Conservation (phyloP, 2,113 vertebrate genomes). For the Cyprinodon variegatus region DNA sequence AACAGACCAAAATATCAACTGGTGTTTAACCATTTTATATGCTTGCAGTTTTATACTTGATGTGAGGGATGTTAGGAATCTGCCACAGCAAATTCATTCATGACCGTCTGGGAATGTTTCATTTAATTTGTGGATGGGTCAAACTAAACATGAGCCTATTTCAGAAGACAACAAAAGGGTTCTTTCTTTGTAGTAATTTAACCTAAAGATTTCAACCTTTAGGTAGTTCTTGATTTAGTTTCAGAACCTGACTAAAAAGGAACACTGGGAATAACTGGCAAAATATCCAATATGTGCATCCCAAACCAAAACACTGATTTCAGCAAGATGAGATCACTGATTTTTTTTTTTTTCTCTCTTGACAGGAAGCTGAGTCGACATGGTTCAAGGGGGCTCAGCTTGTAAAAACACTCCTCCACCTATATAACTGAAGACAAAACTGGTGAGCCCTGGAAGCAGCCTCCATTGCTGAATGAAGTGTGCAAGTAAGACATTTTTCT, state of each 20-base stretch:
- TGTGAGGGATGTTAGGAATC: too few relatives aligned
- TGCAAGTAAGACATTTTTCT: not conserved
- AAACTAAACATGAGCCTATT: too few relatives aligned
- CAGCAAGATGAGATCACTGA: not conserved
- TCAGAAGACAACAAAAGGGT: too few relatives aligned
- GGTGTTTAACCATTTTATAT: not conserved
- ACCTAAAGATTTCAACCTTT: not conserved
- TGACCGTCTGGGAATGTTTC: too few relatives aligned
- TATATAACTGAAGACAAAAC: constrained; percentile 66
- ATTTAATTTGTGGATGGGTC: too few relatives aligned
- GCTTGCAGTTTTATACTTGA: not conserved
- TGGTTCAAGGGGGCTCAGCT: constrained; percentile 67
- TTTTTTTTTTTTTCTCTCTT: not conserved
- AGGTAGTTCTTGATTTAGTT: not conserved
- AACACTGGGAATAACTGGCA: not conserved
- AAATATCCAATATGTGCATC: not conserved
- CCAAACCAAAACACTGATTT: not conserved
- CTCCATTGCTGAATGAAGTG: not conserved
- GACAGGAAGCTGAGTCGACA: constrained; percentile 61
- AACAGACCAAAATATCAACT: not conserved
- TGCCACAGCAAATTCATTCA: too few relatives aligned
- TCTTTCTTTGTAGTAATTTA: not conserved
- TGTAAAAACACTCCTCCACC: constrained; percentile 69
- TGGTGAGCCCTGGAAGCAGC: constrained; percentile 36
- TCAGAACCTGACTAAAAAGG: not conserved